Evolutionary conservation across 2,113 vertebrate genomes (phyloP).

Genomic region (human): DNA sequence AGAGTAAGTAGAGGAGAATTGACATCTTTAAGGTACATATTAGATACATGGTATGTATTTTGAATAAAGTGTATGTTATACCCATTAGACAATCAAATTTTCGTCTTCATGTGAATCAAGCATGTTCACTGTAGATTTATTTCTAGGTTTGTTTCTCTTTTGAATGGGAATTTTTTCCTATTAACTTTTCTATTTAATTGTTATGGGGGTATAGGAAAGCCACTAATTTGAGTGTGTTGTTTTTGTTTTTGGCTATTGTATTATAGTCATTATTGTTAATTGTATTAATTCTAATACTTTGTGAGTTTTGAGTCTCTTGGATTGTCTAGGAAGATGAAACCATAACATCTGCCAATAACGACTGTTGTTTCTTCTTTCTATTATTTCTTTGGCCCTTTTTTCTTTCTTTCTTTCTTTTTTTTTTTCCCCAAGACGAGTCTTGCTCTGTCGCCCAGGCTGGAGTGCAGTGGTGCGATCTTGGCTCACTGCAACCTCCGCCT

Average conservation of each 20-base stretch:
- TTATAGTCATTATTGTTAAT: not conserved
- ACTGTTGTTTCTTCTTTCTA: not conserved
- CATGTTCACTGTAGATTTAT: not conserved
- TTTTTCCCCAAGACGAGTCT: too few species aligned
- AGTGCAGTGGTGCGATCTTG: too few species aligned
- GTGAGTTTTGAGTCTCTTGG: not conserved
- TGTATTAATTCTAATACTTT: not conserved
- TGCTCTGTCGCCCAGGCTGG: too few species aligned
- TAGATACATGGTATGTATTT: not conserved
- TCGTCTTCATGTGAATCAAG: not conserved
- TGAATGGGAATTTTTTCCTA: not conserved
- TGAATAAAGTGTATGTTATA: not conserved
- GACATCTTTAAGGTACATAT: not conserved
- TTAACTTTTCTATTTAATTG: not conserved
- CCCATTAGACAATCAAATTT: not conserved
- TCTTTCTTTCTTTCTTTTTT: not conserved
- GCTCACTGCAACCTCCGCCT: too few species aligned
- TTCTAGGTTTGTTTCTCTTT: conserved; percentile 6
- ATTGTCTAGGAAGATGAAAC: not conserved
- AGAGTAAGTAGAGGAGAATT: not conserved
- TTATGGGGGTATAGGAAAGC: not conserved
- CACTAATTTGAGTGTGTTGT: not conserved
- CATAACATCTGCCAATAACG: not conserved
- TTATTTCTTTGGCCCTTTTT: not conserved
- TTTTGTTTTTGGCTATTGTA: not conserved